Base-by-base conservation (phyloP, 2,113 vertebrate species). In the Rhombomys opimus region DNA sequence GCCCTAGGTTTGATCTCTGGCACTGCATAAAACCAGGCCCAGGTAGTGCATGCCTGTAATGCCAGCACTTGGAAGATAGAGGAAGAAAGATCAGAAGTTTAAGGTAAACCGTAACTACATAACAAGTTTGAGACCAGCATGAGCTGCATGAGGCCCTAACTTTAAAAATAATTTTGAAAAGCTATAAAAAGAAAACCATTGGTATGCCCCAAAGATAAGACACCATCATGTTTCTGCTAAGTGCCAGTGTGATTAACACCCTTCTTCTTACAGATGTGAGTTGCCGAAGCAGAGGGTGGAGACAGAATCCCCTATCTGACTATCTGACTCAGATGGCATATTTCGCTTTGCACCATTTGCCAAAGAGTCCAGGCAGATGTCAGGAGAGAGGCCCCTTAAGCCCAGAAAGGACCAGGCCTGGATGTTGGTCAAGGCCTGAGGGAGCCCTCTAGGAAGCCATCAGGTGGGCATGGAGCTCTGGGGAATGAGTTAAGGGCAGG, bases 321-420 rank as follows among this genome's bases (percentile, higher is more conserved):
- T 9, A 0, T 68, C 61, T 7, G 46, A 73, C 76, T 17, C 7
- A 0, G 18, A 2, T 72, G 38, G 3, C 2, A 7, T 1, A 1
- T 5, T 57, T 17, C n/a, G 25, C 46, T 1, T 54, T 14, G 2
- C 35, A 32, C 72, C 38, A 22, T 12, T 1, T 17, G 0, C 61
- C 1, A 52, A 22, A 12, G 3, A 32, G 27, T 1, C n/a, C 46
- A 22, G 68, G 52, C 2, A 13, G 70, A n/a, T 1, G 4, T 18
- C 17, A 0, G 17, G 11, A 9, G 7, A 12, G 57, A 52, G 11
- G 8, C 46, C 13, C 23, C 46, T 32, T n/a, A 6, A 46, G 35
- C 27, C 27, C 52, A 67, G 61, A 3, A 25, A 52, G n/a, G 14
- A 35, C 12, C 22, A 4, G 89, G 41, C 13, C 5, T 2, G 73